Conservation (phyloP, 2,888 invertebrate genomes). For the Cheiracanthium punctorium region DNA sequence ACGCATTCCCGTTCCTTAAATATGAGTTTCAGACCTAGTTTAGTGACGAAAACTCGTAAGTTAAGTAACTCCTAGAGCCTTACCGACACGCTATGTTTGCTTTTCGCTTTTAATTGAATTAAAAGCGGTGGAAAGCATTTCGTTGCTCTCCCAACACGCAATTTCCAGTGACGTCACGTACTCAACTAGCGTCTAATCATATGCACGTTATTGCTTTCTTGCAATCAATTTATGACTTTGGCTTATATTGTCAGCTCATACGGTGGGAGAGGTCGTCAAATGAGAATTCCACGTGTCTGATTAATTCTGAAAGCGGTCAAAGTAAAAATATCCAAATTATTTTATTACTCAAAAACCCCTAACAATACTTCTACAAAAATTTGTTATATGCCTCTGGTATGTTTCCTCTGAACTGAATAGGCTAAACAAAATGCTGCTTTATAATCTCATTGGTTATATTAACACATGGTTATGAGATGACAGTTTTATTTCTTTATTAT, state of each 20-base stretch:
- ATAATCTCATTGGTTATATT: too few relatives aligned
- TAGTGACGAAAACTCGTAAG: slow-evolving; percentile 48
- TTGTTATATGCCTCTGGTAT: too few relatives aligned
- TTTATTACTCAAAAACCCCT: too few relatives aligned
- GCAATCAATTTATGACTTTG: not conserved
- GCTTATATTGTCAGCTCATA: not conserved
- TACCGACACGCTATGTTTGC: slow-evolving; percentile 52
- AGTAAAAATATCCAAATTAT: too few relatives aligned
- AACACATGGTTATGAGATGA: too few relatives aligned
- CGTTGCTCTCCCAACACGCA: slow-evolving; percentile 37
- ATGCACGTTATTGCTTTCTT: not conserved
- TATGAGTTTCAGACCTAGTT: not conserved
- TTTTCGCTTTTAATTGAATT: slow-evolving; percentile 64
- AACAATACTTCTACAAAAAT: too few relatives aligned
- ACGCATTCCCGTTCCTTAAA: slow-evolving; percentile 11
- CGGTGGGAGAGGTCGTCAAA: too few relatives aligned
- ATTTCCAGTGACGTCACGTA: slow-evolving; percentile 19
- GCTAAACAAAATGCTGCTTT: too few relatives aligned
- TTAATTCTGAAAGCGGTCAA: too few relatives aligned
- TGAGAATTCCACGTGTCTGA: too few relatives aligned
- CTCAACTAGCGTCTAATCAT: not conserved
- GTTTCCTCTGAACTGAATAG: too few relatives aligned
- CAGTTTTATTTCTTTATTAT: too few relatives aligned
- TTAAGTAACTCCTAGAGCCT: slow-evolving; percentile 40
- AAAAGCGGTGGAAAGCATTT: slow-evolving; percentile 51